These are phyloP conservation scores for Zaprionus ornatus DNA, from an alignment of 1,140 invertebrate genomes.

Conservation along the genomic window DNA sequence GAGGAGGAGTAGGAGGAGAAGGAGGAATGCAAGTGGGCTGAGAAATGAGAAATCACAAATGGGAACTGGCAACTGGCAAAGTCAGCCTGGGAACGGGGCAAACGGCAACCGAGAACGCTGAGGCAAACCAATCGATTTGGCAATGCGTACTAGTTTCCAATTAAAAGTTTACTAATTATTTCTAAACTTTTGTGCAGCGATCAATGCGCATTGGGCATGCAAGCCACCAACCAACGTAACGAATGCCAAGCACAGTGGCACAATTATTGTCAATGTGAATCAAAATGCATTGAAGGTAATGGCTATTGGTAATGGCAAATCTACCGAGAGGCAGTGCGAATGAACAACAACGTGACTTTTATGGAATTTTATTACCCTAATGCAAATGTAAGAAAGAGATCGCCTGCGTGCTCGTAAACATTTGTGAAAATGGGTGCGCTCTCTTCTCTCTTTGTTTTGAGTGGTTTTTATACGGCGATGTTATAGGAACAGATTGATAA, in stretches of 20 bases:
- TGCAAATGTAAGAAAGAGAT: neutral
- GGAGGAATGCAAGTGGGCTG: neutral
- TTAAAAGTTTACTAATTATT: slow-evolving; percentile 83
- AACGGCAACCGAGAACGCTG: slow-evolving; percentile 3
- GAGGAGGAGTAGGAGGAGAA: neutral
- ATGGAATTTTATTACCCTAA: too few relatives aligned
- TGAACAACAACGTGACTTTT: too few relatives aligned
- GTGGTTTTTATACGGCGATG: too few relatives aligned
- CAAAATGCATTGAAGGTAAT: neutral
- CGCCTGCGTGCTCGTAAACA: too few relatives aligned
- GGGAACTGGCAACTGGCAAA: neutral
- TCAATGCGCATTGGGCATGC: slow-evolving; percentile 79
- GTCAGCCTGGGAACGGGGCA: neutral
- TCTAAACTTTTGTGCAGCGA: slow-evolving; percentile 78
- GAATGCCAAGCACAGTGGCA: slow-evolving; percentile 17
- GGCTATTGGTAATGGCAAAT: too few relatives aligned
- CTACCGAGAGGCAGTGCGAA: too few relatives aligned
- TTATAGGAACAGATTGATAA: too few relatives aligned
- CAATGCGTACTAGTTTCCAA: slow-evolving; percentile 79
- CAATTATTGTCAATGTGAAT: neutral
- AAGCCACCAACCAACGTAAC: slow-evolving; percentile 42
- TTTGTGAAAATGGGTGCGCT: too few relatives aligned
- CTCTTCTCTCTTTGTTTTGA: neutral
- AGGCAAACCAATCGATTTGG: slow-evolving; percentile 65
- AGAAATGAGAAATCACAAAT: slow-evolving; percentile 7